phyloP scores from a whole-genome alignment of 2,797 vertebrate genomes.

The Ciconia nigra region DNA sequence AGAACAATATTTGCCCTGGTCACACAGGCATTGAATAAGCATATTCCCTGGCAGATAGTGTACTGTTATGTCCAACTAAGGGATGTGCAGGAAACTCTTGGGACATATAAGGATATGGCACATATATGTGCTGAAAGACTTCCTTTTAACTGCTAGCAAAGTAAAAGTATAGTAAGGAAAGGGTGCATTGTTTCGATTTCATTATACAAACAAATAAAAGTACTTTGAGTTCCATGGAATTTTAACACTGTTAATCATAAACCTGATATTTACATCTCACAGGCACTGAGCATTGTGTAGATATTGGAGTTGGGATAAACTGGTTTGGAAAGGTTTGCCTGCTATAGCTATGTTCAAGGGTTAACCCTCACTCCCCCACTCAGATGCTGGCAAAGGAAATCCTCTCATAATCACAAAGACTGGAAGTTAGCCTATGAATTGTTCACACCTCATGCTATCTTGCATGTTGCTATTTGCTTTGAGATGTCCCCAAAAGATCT shows the following conservation, averaged over 20 bases:
- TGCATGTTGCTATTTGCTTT: slow-evolving; percentile 34
- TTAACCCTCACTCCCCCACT: slow-evolving; percentile 22
- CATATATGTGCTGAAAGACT: neutral
- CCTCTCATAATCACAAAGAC: neutral
- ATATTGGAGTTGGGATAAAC: slow-evolving; percentile 61
- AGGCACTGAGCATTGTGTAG: slow-evolving; percentile 50
- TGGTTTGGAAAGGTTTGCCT: slow-evolving; percentile 48
- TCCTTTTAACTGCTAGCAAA: neutral
- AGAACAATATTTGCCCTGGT: neutral
- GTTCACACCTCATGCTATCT: neutral
- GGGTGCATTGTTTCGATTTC: slow-evolving; percentile 54
- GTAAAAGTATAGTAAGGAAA: slow-evolving; percentile 14
- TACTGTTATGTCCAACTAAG: neutral
- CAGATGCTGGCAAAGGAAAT: neutral
- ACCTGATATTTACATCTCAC: slow-evolving; percentile 61
- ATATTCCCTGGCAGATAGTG: neutral
- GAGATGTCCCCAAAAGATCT: neutral
- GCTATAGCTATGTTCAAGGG: neutral
- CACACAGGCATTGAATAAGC: fast-evolving
- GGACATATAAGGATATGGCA: neutral
- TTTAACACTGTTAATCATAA: slow-evolving; percentile 72
- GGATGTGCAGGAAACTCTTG: neutral
- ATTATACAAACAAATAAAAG: slow-evolving; percentile 60
- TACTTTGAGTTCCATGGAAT: slow-evolving; percentile 68
- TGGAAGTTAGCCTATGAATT: neutral